Evolutionary conservation across 2,888 invertebrate genomes (phyloP).

Genomic region (Drosophila fulvimacula): DNA sequence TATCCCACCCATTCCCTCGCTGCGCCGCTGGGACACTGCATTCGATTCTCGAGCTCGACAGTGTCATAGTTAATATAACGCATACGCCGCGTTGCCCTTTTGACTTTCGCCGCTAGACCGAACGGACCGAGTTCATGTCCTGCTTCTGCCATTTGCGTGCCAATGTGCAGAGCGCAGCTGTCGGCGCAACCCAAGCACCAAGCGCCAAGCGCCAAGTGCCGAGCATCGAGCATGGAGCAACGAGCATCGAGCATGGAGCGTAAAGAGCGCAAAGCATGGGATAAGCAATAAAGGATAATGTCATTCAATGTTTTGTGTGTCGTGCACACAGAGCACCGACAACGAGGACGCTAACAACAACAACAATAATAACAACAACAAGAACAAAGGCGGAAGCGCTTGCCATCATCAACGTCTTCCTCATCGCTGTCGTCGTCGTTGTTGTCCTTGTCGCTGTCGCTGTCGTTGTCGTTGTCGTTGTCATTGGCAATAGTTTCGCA

Average conservation of each 20-base stretch:
- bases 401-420: slow-evolving; percentile 75
- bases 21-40: slow-evolving; percentile 19
- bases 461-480: slow-evolving; percentile 56
- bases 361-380: slow-evolving; percentile 45
- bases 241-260: slow-evolving; percentile 18
- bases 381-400: slow-evolving; percentile 67
- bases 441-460: slow-evolving; percentile 26
- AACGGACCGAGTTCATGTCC: slow-evolving; percentile 15
- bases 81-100: slow-evolving; percentile 77
- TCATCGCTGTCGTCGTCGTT: slow-evolving; percentile 53
- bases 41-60: slow-evolving; percentile 37
- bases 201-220: slow-evolving; percentile 16
- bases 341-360: slow-evolving; percentile 23
- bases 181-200: slow-evolving; percentile 34
- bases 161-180: slow-evolving; percentile 68
- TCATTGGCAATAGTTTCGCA: slow-evolving; percentile 77
- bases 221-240: slow-evolving; percentile 19
- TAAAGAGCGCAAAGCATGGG: slow-evolving; percentile 65
- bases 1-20: too few relatives aligned
- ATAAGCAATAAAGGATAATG: slow-evolving; percentile 83
- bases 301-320: slow-evolving; percentile 81
- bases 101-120: slow-evolving; percentile 63
- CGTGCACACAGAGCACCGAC: slow-evolving; percentile 52
- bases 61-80: slow-evolving; percentile 75
- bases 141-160: slow-evolving; percentile 60